Base-by-base conservation (phyloP, 2,113 vertebrate species). In the Phalacrocorax pelagicus region DNA sequence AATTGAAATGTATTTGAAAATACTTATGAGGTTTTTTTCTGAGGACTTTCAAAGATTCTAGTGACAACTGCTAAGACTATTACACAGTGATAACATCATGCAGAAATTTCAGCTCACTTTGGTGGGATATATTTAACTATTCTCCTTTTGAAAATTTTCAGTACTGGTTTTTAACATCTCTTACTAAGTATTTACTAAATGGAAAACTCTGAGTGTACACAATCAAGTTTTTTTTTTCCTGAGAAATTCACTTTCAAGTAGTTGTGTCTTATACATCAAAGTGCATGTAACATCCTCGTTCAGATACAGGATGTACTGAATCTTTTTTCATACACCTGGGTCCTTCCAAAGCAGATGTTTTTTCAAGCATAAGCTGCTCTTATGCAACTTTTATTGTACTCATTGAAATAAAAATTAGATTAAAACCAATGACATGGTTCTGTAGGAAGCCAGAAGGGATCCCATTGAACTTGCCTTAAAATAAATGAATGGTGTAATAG, bases 1-100 rank as follows among this genome's bases (percentile, higher is more conserved):
- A 92, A 75, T 77, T 91, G 86, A 87, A 81, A 49, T 96, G 92
- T 95, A 86, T 97, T 96, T 94, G 95, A 94, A 96, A 91, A 95
- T 62, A 51, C 20, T 40, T 78, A 4, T 4, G 9, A 20, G 42
- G 42, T 74, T 18, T 88, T 69, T 20, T 27, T 15, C 7, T 30
- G 13, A 15, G 62, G 12, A 30, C 51, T 91, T 87, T 32, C 15
- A 38, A 22, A 90, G 44, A 9, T 82, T 47, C 8, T 51, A 32
- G 6, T 94, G 70, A 9, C 9, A 52, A 4, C 27, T 72, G 22
- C 57, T n/a, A 9, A 51, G 79, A 24, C 32, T 30, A 2, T 73
- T 77, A 36, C 8, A 24, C 15, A 21, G 18, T 71, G 22, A 44
- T 83, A 2, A 2, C 8, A 16, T 78, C 5, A 2, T 46, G 36